Evolutionary conservation across 2,797 vertebrate species (phyloP).

Genomic region (Gambusia yucatana): DNA sequence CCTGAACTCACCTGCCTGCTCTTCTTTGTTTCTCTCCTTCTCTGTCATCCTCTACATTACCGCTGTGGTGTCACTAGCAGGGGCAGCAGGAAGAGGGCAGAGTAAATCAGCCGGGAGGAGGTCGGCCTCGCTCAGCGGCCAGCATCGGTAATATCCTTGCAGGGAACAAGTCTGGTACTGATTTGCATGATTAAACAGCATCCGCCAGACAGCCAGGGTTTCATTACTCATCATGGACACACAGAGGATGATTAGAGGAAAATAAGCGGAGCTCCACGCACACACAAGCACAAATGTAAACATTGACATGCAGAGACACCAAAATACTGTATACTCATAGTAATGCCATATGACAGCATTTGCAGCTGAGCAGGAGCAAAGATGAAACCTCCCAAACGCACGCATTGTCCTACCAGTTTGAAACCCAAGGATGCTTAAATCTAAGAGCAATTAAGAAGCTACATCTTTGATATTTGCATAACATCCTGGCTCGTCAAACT

Average conservation of each 20-base stretch:
- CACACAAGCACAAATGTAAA: slow-evolving; percentile 11
- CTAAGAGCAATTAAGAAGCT: slow-evolving; percentile 23
- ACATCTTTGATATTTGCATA: slow-evolving; percentile 17
- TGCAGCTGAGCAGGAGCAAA: slow-evolving; percentile 30
- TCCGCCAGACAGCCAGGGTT: slow-evolving; percentile 54
- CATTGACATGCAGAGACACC: slow-evolving; percentile 23
- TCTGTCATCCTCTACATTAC: slow-evolving; percentile 34
- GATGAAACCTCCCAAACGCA: slow-evolving; percentile 19
- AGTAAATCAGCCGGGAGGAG: slow-evolving; percentile 61
- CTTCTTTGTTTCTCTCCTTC: slow-evolving; percentile 26
- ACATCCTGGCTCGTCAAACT: slow-evolving; percentile 21
- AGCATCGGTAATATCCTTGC: slow-evolving; percentile 49
- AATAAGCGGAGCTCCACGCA: slow-evolving; percentile 29
- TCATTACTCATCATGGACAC: slow-evolving; percentile 55
- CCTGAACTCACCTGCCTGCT: slow-evolving; percentile 2
- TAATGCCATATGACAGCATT: slow-evolving; percentile 47
- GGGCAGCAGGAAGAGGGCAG: slow-evolving; percentile 23
- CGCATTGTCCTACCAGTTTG: slow-evolving; percentile 4
- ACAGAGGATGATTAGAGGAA: slow-evolving; percentile 47
- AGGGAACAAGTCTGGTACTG: slow-evolving; percentile 41
- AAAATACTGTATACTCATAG: slow-evolving; percentile 43
- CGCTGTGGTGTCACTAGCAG: slow-evolving; percentile 24
- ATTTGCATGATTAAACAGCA: slow-evolving; percentile 76
- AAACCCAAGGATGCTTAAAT: slow-evolving; percentile 22
- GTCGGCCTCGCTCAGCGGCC: slow-evolving; percentile 46